Base-by-base conservation (phyloP, 1,140 invertebrate species). In the Drosophila nikananu region DNA sequence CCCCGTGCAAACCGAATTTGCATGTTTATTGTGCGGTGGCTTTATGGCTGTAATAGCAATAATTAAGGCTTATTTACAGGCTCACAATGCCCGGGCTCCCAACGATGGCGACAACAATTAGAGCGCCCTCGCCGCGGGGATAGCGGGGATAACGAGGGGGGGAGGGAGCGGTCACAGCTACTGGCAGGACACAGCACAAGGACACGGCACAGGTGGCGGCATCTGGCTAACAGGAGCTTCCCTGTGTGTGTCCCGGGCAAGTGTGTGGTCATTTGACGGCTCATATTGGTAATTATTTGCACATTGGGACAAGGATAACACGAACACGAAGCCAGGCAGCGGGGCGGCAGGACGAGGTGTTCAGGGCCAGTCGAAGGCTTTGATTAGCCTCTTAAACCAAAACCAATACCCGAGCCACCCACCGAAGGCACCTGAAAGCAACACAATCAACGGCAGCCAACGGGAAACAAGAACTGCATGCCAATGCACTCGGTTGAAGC, bases 1-100 rank as follows among this genome's bases (percentile, higher is more conserved):
- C 67, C 71, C 66, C 44, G 21, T 57, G 66, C 52, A 49, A 73
- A 74, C 73, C 80, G 84, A 59, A 84, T 89, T 84, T 89, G 84
- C 84, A 89, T 89, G 81, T 89, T 89, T 90, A 89, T 84, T 89
- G 81, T 89, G 84, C 73, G 86, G 81, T 90, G 86, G 78, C 86
- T 81, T 90, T 89, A 84, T 78, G 86, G 86, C 81, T 81, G 84
- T 80, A 81, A 89, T 84, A 64, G 78, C 84, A 75, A 89, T 89
- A 89, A 89, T 89, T 89, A 89, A 89, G 86, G 84, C 81, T 90
- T 81, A 89, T 90, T 89, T 90, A 84, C 81, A 89, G 75, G 77
- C 81, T 89, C 77, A 75, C 70, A 84, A 78, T 83, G 71, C 66
- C 77, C 46, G 27, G 21, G 46, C 48, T 44, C 27, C 27, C 27